Base-by-base conservation (phyloP, 2,797 vertebrate species). In the Podargus strigoides region DNA sequence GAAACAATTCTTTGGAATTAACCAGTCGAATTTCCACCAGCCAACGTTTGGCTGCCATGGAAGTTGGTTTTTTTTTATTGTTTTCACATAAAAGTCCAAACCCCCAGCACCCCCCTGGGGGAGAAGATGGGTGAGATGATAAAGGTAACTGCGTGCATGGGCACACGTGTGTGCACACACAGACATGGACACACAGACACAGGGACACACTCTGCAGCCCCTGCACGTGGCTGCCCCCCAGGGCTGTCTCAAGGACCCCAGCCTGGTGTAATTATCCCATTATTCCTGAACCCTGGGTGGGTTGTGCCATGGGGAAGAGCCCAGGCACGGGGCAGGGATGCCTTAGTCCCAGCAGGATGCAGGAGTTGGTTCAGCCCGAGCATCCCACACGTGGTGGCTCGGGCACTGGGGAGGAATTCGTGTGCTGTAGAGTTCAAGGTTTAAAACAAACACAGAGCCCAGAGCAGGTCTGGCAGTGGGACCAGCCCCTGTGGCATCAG, bases 1-100 rank as follows among this genome's bases (percentile, higher is more conserved):
- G 97, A 97, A 97, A 97, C 97, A 97, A 97, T 93, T 84, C 97
- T 88, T 96, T 95, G 95, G 97, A 96, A 97, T 98, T 97, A 97
- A 97, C 94, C 22, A 87, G 92, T 76, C 96, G 96, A 88, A 53
- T 96, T 96, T 91, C 81, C 91, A 97, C 94, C 92, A 67, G 96
- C 87, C 95, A 12, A 74, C 73, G 93, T 95, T 97, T 96, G 96
- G 95, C 97, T 97, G 80, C 97, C 89, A 97, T 83, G 85, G 83
- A 97, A 91, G 93, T 96, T n/a, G n/a, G n/a, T n/a, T n/a, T n/a
- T n/a, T n/a, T 97, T 97, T 97, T 97, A 97, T 95, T 94, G 95
- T 95, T 91, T 91, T 64, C 88, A 80, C 94, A 95, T 94, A 96
- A 97, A 97, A 97, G 96, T 85, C 95, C 95, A 94, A 95, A 74